Conservation (phyloP, 2,113 vertebrate species). For the Podiceps cristatus region DNA sequence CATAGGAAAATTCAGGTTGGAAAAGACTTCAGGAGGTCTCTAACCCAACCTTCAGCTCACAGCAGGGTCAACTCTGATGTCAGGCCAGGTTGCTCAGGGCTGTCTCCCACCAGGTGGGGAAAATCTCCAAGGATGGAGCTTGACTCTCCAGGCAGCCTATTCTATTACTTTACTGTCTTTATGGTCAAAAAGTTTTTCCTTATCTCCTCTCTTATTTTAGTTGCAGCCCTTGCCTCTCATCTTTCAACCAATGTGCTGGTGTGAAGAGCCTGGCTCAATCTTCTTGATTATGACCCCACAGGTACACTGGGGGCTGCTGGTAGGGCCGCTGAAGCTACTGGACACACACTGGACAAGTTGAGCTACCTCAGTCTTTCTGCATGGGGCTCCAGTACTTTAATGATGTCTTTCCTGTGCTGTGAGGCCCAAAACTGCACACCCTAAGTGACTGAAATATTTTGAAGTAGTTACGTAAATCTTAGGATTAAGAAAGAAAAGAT, state of each 20-base stretch:
- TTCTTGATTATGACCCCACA: neutral
- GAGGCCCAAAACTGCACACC: neutral
- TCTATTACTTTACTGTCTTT: neutral
- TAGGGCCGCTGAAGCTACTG: neutral
- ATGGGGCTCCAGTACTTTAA: neutral
- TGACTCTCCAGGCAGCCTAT: neutral
- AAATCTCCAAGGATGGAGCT: neutral
- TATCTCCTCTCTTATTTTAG: neutral
- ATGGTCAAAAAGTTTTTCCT: neutral
- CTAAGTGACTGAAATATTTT: neutral
- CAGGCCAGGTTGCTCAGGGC: neutral
- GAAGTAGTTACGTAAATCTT: fast-evolving
- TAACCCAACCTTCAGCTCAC: neutral
- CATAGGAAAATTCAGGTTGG: neutral
- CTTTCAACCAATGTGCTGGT: neutral
- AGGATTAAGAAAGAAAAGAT: neutral
- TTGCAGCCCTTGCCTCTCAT: neutral
- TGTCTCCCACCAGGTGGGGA: neutral
- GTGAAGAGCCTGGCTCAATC: neutral
- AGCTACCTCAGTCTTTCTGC: neutral
- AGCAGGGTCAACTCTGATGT: neutral
- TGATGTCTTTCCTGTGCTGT: neutral
- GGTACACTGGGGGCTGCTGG: neutral
- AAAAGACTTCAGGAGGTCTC: neutral
- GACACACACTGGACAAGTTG: fast-evolving